A percentile compares a stretch with the other conserved stretches of the same genome.
Evolutionary conservation across 1,140 invertebrate genomes (phyloP).

Genomic region (Drosophila willistoni): DNA sequence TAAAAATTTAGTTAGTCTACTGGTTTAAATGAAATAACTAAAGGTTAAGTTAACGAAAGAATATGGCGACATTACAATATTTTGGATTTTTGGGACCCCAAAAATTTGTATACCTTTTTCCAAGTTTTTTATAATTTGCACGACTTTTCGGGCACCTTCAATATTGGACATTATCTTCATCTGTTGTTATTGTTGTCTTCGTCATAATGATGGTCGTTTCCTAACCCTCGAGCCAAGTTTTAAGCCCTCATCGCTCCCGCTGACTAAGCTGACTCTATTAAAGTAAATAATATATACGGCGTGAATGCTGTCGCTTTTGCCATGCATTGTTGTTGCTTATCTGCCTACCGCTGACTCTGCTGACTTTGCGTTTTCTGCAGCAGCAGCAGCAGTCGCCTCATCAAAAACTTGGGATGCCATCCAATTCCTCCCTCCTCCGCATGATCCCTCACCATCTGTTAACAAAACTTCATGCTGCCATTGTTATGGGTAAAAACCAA

Average conservation of each 20-base stretch:
- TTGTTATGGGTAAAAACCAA: constrained; percentile 60
- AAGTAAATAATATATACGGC: constrained; percentile 74
- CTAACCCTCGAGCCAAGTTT: constrained; percentile 43
- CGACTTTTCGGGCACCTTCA: background rate
- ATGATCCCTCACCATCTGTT: background rate
- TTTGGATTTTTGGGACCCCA: too few species aligned
- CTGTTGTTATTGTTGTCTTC: background rate
- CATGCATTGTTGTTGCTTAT: constrained; percentile 31
- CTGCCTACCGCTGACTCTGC: constrained; percentile 61
- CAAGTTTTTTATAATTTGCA: background rate
- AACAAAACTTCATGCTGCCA: constrained; percentile 44
- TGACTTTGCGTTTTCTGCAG: constrained; percentile 66
- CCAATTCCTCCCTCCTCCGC: constrained; percentile 19
- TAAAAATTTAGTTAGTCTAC: too few species aligned
- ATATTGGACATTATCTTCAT: background rate
- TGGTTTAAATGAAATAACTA: too few species aligned
- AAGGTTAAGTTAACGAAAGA: too few species aligned
- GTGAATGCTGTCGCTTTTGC: constrained; percentile 59
- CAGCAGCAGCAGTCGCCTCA: constrained; percentile 42
- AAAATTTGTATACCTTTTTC: background rate
- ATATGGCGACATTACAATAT: too few species aligned
- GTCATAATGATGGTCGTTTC: constrained; percentile 44
- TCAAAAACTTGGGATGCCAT: constrained; percentile 30
- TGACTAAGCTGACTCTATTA: constrained; percentile 59
- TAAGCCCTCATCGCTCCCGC: constrained; percentile 28